phyloP scores from a whole-genome alignment of 2,797 vertebrate genomes.

The Scarus forsteni region DNA sequence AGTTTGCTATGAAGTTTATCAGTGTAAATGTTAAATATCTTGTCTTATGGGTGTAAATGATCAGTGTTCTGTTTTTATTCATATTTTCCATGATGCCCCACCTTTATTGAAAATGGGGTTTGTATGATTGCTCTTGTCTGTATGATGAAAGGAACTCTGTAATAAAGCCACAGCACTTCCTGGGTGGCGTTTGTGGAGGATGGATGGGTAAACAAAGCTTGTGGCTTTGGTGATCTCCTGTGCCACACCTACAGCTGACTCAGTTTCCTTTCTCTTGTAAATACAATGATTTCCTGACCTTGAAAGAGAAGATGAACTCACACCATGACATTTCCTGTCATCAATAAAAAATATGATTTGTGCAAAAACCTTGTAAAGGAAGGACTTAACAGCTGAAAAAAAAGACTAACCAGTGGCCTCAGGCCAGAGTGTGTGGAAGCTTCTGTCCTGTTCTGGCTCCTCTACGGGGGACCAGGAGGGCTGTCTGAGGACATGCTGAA shows the following conservation, averaged over 20 bases:
- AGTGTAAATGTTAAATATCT: too few relatives aligned
- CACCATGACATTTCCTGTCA: not conserved
- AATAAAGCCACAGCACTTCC: not conserved
- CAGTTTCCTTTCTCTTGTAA: not conserved
- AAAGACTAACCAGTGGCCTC: slow-evolving; percentile 38
- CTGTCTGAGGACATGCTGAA: slow-evolving; percentile 25
- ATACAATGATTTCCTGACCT: not conserved
- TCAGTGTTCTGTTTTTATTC: too few relatives aligned
- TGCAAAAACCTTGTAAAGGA: not conserved
- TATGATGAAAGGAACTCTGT: not conserved
- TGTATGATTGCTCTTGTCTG: not conserved
- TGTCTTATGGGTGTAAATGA: too few relatives aligned
- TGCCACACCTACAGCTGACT: not conserved
- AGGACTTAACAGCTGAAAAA: not conserved
- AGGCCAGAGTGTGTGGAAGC: slow-evolving; percentile 20
- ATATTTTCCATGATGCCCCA: too few relatives aligned
- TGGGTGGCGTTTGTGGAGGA: not conserved
- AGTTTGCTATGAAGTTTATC: too few relatives aligned
- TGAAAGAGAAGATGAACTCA: not conserved
- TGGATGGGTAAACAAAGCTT: not conserved
- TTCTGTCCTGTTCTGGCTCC: slow-evolving; percentile 7
- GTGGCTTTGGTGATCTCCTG: not conserved
- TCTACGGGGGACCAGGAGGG: slow-evolving; percentile 31
- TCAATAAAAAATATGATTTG: not conserved
- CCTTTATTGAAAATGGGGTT: too few relatives aligned